These are phyloP conservation scores for Rhinoraja longicauda DNA, from an alignment of 2,797 vertebrate species.

Conservation along the genomic window DNA sequence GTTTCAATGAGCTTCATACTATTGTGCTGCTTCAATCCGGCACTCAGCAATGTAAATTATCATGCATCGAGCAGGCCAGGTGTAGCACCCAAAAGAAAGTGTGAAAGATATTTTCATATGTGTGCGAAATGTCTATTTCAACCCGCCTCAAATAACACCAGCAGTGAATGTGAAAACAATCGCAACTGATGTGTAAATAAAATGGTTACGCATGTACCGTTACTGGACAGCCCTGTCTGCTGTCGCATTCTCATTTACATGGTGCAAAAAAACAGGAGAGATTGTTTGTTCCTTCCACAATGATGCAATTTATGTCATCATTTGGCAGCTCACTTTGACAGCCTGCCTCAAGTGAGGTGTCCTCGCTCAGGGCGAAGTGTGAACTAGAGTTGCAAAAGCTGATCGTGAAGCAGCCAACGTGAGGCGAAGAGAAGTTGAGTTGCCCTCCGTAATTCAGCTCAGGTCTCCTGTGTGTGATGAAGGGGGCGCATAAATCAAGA, in stretches of 20 bases:
- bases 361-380: not conserved
- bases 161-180: not conserved
- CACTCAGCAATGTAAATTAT: not conserved
- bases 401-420: not conserved
- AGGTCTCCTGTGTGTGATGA: not conserved
- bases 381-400: not conserved
- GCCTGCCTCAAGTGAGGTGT: not conserved
- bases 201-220: constrained; percentile 9
- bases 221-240: not conserved
- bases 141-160: not conserved
- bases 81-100: constrained; percentile 16
- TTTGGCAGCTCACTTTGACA: not conserved
- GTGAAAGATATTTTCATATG: constrained; percentile 17
- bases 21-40: not conserved
- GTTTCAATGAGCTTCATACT: not conserved
- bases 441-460: not conserved
- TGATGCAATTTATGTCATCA: not conserved
- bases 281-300: not conserved
- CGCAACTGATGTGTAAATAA: constrained; percentile 23
- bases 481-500: not conserved
- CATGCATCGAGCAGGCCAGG: constrained; percentile 22
- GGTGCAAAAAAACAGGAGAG: not conserved
- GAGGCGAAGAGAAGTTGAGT: not conserved
- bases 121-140: constrained; percentile 1
- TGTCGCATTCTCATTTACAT: constrained; percentile 19